Evolutionary conservation across 1,140 invertebrate genomes (phyloP).

Genomic region (Drosophila leontia): DNA sequence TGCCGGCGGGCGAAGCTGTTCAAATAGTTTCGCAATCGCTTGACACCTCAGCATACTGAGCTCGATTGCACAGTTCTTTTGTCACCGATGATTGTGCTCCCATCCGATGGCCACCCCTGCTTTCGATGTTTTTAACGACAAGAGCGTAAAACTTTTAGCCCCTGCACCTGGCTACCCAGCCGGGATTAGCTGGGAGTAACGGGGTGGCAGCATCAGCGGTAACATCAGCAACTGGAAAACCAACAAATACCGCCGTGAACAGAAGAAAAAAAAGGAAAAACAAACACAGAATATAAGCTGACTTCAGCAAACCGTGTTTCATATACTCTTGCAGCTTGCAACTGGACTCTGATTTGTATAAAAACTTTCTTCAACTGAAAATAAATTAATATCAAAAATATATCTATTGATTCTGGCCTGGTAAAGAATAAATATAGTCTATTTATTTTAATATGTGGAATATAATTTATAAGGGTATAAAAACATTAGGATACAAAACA

Average conservation of each 20-base stretch:
- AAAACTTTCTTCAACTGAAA: neutral
- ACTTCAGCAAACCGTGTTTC: neutral
- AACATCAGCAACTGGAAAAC: slow-evolving; percentile 63
- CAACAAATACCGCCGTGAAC: slow-evolving; percentile 63
- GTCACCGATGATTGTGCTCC: slow-evolving; percentile 12
- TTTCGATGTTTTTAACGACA: slow-evolving; percentile 55
- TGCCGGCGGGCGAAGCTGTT: slow-evolving; percentile 17
- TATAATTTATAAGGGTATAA: neutral
- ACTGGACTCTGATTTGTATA: neutral
- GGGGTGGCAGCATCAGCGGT: slow-evolving; percentile 35
- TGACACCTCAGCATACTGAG: slow-evolving; percentile 56
- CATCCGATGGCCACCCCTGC: slow-evolving; percentile 1
- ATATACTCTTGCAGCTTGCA: neutral
- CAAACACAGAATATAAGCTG: neutral
- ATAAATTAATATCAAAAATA: neutral
- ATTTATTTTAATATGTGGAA: no score
- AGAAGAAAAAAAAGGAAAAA: slow-evolving; percentile 28
- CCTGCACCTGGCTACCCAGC: slow-evolving; percentile 20
- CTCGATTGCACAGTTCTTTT: slow-evolving; percentile 43
- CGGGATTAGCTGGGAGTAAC: slow-evolving; percentile 28
- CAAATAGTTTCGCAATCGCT: slow-evolving; percentile 63
- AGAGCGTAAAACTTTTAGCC: slow-evolving; percentile 58
- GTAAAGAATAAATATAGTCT: neutral
- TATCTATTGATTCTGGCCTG: neutral
- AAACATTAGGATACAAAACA: slow-evolving; percentile 47